Evolutionary conservation across 2,797 vertebrate species (phyloP).

Genomic region (Onychomys torridus): DNA sequence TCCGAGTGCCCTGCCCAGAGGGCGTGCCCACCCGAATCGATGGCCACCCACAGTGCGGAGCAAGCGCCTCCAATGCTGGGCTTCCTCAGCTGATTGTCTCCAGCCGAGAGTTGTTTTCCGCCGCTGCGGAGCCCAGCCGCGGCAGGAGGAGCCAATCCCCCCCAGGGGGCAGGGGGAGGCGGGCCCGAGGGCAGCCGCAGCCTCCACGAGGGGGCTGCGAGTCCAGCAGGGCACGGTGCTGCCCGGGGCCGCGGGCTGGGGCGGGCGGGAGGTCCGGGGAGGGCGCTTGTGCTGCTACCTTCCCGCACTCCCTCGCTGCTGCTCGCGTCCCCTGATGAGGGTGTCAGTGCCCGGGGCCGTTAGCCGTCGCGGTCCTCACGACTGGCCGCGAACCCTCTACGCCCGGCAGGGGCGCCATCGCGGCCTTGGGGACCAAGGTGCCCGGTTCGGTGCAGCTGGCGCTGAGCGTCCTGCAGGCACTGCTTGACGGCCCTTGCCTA

Average conservation of each 20-base stretch:
- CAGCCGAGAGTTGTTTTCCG: constrained; percentile 85
- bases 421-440: constrained; percentile 86
- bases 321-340: constrained; percentile 51
- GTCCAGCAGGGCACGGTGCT: constrained; percentile 76
- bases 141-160: constrained; percentile 75
- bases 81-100: constrained; percentile 87
- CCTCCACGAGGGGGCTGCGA: constrained; percentile 55
- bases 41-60: constrained; percentile 75
- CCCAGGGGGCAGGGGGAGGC: constrained; percentile 49
- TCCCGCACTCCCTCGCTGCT: constrained; percentile 59
- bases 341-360: constrained; percentile 59
- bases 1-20: constrained; percentile 44
- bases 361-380: constrained; percentile 74
- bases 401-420: constrained; percentile 78
- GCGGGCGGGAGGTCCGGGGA: constrained; percentile 66
- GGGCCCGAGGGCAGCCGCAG: constrained; percentile 22
- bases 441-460: constrained; percentile 93
- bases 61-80: constrained; percentile 87
- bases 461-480: constrained; percentile 92
- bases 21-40: constrained; percentile 80
- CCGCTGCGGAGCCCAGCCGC: constrained; percentile 67
- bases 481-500: constrained; percentile 95
- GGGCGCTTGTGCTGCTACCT: constrained; percentile 49
- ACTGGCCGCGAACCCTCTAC: constrained; percentile 80
- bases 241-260: constrained; percentile 75